Percentiles rank a stretch among this genome's conserved stretches.
These are phyloP conservation scores for Eustalomyia histrio DNA, from an alignment of 2,888 invertebrate genomes.

Conservation along the genomic window DNA sequence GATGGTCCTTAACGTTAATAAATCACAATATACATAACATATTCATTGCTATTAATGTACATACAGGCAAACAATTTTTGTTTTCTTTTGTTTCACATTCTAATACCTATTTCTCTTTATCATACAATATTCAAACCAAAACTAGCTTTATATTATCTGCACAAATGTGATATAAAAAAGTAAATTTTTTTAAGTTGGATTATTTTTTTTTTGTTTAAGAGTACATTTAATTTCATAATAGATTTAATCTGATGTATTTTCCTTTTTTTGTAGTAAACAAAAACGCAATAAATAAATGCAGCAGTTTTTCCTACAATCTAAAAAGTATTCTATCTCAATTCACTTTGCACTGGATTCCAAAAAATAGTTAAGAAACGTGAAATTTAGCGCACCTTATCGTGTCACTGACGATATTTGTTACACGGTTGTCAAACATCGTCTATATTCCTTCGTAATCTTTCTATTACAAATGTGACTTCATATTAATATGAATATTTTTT, in stretches of 20 bases:
- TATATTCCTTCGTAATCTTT: too few species aligned
- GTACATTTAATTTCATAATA: neutral
- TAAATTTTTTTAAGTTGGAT: neutral
- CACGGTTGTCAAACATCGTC: too few species aligned
- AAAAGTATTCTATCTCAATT: neutral
- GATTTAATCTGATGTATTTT: conserved; percentile 38
- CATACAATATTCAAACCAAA: too few species aligned
- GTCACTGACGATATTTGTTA: neutral
- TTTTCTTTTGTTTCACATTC: neutral
- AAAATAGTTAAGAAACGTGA: neutral
- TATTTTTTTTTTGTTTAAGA: conserved; percentile 4
- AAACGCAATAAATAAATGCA: conserved; percentile 73
- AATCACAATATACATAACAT: neutral
- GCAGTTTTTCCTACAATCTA: conserved; percentile 36
- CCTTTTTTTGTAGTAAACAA: conserved; percentile 73
- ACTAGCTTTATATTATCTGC: neutral
- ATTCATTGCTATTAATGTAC: conserved; percentile 31
- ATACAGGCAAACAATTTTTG: conserved; percentile 1
- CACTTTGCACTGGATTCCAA: neutral
- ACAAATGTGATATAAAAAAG: conserved; percentile 3
- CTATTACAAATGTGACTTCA: neutral
- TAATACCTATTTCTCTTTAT: neutral
- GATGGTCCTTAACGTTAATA: conserved; percentile 8
- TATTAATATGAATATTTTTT: neutral
- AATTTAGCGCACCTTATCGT: neutral